phyloP scores from a whole-genome alignment of 2,797 vertebrate genomes.

The Pseudochaenichthys georgianus region DNA sequence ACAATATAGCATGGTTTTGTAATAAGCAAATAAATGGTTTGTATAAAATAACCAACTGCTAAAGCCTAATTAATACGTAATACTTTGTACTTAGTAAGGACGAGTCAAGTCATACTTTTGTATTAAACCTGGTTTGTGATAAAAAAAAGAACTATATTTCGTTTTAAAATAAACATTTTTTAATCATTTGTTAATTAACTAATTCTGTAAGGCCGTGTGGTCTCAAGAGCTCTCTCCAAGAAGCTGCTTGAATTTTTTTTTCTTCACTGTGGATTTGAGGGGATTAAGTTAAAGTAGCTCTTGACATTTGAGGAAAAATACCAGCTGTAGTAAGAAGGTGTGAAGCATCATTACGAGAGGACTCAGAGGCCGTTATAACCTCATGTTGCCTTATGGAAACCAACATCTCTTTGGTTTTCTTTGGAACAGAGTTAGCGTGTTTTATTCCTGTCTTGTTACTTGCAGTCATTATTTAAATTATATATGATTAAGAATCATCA shows the following conservation, averaged over 20 bases:
- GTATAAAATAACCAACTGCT: no score
- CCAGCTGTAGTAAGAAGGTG: slow-evolving; percentile 13
- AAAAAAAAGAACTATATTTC: no score
- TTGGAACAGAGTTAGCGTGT: not conserved
- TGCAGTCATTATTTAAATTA: slow-evolving; percentile 1
- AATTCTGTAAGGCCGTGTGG: not conserved
- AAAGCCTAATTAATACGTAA: no score
- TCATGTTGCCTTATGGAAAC: not conserved
- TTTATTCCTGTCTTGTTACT: not conserved
- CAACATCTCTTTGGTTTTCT: slow-evolving; percentile 16
- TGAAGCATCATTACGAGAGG: slow-evolving; percentile 13
- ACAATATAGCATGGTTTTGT: no score
- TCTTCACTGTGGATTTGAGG: slow-evolving; percentile 15
- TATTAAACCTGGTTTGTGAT: no score
- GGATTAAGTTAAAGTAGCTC: slow-evolving; percentile 36
- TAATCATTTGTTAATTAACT: not conserved
- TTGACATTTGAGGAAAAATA: slow-evolving; percentile 21
- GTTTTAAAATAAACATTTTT: no score
- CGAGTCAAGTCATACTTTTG: no score
- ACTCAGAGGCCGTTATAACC: slow-evolving; percentile 13
- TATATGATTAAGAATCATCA: not conserved
- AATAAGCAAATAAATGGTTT: no score
- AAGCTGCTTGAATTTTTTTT: slow-evolving; percentile 10
- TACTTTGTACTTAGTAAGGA: no score
- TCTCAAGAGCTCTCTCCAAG: slow-evolving; percentile 1